These are phyloP conservation scores for Sebastes melanostomus DNA, from an alignment of 2,797 vertebrate genomes.

Conservation along the genomic window DNA sequence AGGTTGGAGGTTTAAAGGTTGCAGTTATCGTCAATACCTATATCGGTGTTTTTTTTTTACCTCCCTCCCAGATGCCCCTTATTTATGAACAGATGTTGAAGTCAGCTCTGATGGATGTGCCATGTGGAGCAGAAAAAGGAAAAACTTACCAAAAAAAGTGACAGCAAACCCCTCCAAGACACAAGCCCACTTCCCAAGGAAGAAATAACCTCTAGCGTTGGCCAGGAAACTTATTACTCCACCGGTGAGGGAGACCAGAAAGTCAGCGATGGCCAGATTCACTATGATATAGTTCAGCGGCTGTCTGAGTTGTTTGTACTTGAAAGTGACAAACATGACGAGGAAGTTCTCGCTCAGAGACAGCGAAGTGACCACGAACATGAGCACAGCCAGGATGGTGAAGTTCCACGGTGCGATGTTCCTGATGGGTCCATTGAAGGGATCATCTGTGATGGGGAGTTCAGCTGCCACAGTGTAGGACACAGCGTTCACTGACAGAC, in stretches of 20 bases:
- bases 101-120: not conserved
- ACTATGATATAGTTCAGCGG: constrained; percentile 92
- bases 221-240: constrained; percentile 90
- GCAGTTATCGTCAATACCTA: too few species aligned
- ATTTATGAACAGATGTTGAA: constrained; percentile 2
- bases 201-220: constrained; percentile 90
- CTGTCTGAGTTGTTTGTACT: constrained; percentile 88
- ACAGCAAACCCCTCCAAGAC: constrained; percentile 92
- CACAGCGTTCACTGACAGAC: constrained; percentile 79
- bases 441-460: constrained; percentile 68
- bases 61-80: not conserved
- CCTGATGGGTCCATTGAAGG: constrained; percentile 80
- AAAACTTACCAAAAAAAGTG: constrained; percentile 91
- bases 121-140: not conserved
- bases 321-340: constrained; percentile 90
- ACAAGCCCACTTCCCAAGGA: constrained; percentile 90
- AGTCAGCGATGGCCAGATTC: constrained; percentile 90
- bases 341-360: constrained; percentile 89
- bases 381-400: constrained; percentile 86
- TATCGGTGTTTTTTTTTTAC: too few species aligned
- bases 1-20: too few species aligned
- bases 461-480: constrained; percentile 72
- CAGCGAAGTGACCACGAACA: constrained; percentile 88
- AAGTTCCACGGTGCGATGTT: constrained; percentile 90
- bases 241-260: constrained; percentile 89